phyloP scores from a whole-genome alignment of 2,797 vertebrate species.

The Peromyscus nudipes region DNA sequence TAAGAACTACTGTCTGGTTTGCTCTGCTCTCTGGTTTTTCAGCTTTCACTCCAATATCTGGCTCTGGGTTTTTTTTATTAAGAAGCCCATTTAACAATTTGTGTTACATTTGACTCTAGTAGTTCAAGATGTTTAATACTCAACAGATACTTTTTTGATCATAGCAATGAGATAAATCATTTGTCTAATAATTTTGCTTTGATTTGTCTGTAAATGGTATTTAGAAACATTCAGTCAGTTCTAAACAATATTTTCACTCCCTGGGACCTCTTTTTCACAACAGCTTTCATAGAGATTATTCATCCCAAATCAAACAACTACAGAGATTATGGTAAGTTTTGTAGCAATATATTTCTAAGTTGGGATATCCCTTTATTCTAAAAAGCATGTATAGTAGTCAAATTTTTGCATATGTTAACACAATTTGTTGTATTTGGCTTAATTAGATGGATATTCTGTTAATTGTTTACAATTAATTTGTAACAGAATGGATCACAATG shows the following conservation, averaged over 20 bases:
- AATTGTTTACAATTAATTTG: background rate
- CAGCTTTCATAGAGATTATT: no score
- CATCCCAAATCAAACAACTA: background rate
- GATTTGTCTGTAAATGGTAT: background rate
- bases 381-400: background rate
- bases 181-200: background rate
- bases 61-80: no score
- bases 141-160: background rate
- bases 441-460: background rate
- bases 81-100: no score
- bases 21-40: no score
- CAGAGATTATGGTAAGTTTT: background rate
- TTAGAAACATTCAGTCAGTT: background rate
- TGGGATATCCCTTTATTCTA: background rate
- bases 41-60: no score
- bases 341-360: background rate
- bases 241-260: background rate
- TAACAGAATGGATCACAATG: background rate
- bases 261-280: background rate
- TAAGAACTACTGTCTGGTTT: no score
- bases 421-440: background rate
- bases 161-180: background rate
- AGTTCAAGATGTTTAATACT: background rate
- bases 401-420: background rate
- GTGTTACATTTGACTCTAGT: background rate